Evolutionary conservation across 2,113 vertebrate genomes (phyloP).

Genomic region (Aplodontia rufa): DNA sequence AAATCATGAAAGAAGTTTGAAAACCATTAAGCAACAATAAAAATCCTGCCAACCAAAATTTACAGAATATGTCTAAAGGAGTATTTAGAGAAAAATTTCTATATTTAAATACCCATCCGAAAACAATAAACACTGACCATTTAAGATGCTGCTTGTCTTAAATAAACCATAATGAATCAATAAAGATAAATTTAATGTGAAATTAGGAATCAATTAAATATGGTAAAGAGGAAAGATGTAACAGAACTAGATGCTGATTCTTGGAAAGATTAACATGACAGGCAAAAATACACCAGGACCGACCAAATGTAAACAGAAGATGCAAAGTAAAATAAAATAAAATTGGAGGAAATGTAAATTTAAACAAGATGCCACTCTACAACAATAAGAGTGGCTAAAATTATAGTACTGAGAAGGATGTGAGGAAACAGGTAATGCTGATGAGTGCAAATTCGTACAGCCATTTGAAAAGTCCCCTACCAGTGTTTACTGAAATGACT

Average conservation of each 20-base stretch:
- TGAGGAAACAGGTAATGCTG: neutral
- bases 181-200: neutral
- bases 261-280: neutral
- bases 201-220: neutral
- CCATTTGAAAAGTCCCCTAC: neutral
- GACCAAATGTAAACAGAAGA: neutral
- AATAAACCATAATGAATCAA: neutral
- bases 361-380: neutral
- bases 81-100: neutral
- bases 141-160: neutral
- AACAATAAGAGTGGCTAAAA: neutral
- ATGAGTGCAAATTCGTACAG: neutral
- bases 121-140: neutral
- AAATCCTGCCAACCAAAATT: neutral
- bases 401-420: neutral
- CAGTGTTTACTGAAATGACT: neutral
- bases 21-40: too few relatives aligned
- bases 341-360: neutral
- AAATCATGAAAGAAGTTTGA: too few relatives aligned
- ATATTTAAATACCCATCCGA: neutral
- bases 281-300: neutral
- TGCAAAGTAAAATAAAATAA: too few relatives aligned
- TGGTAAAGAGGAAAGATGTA: neutral
- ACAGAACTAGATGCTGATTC: neutral
- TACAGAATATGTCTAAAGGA: neutral